phyloP scores from a whole-genome alignment of 2,113 vertebrate species.

The Anolis sagrei region DNA sequence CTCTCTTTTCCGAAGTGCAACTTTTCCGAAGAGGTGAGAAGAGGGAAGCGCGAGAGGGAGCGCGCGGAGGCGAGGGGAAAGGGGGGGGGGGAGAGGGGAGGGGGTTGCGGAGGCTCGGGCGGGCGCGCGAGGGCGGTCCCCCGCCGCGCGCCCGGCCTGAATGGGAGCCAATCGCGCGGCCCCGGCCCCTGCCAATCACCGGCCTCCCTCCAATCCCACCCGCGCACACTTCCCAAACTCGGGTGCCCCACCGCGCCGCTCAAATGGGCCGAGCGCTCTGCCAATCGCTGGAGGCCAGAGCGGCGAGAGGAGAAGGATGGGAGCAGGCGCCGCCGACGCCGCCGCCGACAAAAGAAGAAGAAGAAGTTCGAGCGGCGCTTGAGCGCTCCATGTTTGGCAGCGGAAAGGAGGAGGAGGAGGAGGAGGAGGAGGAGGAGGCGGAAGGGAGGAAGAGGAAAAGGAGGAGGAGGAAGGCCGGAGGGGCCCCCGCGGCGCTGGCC shows the following conservation, averaged over 20 bases:
- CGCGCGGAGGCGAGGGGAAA: slow-evolving; percentile 7
- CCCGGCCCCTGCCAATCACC: slow-evolving; percentile 95
- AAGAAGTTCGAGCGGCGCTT: slow-evolving; percentile 86
- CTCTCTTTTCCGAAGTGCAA: slow-evolving; percentile 81
- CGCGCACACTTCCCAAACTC: slow-evolving; percentile 91
- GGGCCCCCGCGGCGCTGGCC: slow-evolving; percentile 9
- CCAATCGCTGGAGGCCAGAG: slow-evolving; percentile 98
- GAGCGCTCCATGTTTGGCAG: slow-evolving; percentile 91
- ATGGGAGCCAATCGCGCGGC: slow-evolving; percentile 94
- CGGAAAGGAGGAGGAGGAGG: slow-evolving; percentile 30
- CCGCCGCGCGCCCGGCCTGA: slow-evolving; percentile 91
- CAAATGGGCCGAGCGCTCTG: slow-evolving; percentile 92
- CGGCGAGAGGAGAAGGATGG: slow-evolving; percentile 77
- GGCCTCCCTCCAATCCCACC: slow-evolving; percentile 95
- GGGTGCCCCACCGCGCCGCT: slow-evolving; percentile 91
- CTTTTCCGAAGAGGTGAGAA: slow-evolving; percentile 68
- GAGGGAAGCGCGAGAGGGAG: slow-evolving; percentile 44
- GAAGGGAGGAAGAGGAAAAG: slow-evolving; percentile 42
- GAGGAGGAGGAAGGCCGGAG: slow-evolving; percentile 80
- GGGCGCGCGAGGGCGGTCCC: slow-evolving; percentile 84
- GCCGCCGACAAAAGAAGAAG: slow-evolving; percentile 83
- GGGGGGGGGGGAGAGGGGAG: slow-evolving; percentile 9
- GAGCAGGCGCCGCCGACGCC: slow-evolving; percentile 78
- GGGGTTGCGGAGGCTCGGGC: slow-evolving; percentile 51
- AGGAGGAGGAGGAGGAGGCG: neutral